Base-by-base conservation (phyloP, 2,888 invertebrate genomes). In the Nomada ruficornis region DNA sequence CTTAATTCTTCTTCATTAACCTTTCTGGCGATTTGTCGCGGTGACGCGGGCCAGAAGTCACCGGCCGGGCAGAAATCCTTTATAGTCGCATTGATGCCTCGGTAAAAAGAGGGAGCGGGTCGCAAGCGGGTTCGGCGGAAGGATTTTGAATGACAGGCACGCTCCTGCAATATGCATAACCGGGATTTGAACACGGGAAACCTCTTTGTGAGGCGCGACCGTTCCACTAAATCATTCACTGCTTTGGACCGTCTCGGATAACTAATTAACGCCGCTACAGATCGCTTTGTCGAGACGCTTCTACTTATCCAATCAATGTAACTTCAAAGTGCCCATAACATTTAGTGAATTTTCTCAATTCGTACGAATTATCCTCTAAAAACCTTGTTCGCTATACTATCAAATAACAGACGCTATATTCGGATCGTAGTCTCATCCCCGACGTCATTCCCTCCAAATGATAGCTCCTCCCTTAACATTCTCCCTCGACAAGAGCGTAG, bases 81-180 rank as follows among this genome's bases (percentile, higher is more conserved):
- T 79, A 86, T 80, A 68, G 76, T 70, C 18, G 47, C 67, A 65
- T 73, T 73, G 85, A 79, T 80, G 79, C 74, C 71, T 80, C 47
- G 80, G 78, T 82, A 86, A 85, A 86, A 86, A 86, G 85, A 80
- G 87, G 54, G 75, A 78, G 71, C 72, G 60, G 71, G 65, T 60
- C 65, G 68, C 63, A 71, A 77, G 71, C 50, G 42, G 36, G 63
- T 23, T 20, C 23, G 26, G 42, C 42, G 67, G 73, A 80, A 70
- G 88, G 84, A 84, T 82, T 88, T 91, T 92, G 91, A 93, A 91
- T 93, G 93, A 92, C 91, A 90, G 91, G 89, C 90, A 88, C 90
- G 89, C 90, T 90, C 84, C 88, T 93, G 91, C 90, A 93, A 93
- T 93, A 93, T 93, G 93, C 92, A 93, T 92, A 92, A 89, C 90